Evolutionary conservation across 2,888 invertebrate species (phyloP), one percentile per base, ranked within the genome.

Genomic region (Keiferia lycopersicella): DNA sequence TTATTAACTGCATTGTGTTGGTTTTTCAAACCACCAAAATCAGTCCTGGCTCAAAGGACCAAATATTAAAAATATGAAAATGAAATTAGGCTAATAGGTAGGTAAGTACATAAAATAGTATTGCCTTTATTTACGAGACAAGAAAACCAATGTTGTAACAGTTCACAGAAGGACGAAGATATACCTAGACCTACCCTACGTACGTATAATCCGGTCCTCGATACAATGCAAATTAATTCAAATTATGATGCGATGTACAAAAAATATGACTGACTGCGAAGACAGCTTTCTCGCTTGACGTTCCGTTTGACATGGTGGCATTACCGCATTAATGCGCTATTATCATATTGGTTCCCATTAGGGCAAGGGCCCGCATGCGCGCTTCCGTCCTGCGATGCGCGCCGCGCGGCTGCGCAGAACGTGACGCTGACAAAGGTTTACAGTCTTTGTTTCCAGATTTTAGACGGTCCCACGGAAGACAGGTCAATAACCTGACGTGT

Each of bases 291-390:
- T 59, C 59, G 45, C 59, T 59, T 45, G 41, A n/a, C 39, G 58
- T 59, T 41, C 39, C 51, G 11, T 45, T 57, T 48, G 45, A 48
- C 63, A 57, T 59, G 30, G 56, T 56, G 56, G 56, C 56, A 56
- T 56, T 56, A 56, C 57, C 16, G 59, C 41, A 59, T 39, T 22
- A 59, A 45, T 38, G 22, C 22, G 59, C 59, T 14, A 59, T 59
- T 59, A 59, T 64, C 64, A 50, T 61, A 65, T 64, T 64, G 61
- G 53, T 62, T n/a, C 64, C 45, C 53, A 67, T 65, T 62, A 64
- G 57, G 34, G 26, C 64, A 58, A 51, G 63, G 64, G 67, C 71
- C 72, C 71, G 72, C 71, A 72, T 71, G 68, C 66, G 65, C 64
- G 68, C 69, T 67, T 70, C 71, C 71, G 69, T 16, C 58, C 38